These are phyloP conservation scores for Vanessa atalanta DNA, from an alignment of 1,140 invertebrate genomes.

Conservation along the genomic window DNA sequence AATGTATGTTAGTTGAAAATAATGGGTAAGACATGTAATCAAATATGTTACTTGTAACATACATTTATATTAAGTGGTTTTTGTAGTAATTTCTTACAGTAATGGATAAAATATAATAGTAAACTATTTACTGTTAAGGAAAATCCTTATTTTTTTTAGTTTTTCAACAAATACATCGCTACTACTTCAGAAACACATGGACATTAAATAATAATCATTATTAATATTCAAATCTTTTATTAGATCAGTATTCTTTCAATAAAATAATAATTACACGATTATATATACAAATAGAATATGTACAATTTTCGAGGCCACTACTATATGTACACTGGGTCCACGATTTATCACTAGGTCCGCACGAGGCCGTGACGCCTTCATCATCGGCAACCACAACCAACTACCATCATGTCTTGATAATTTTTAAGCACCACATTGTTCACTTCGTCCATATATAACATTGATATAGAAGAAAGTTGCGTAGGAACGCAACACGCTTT, in stretches of 20 bases:
- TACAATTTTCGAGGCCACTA: conserved; percentile 74
- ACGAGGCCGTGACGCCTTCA: conserved; percentile 60
- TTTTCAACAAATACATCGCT: too few relatives aligned
- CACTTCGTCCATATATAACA: conserved; percentile 96
- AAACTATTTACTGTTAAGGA: too few relatives aligned
- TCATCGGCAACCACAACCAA: conserved; percentile 96
- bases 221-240: conserved; percentile 69
- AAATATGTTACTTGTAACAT: too few relatives aligned
- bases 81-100: too few relatives aligned
- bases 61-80: too few relatives aligned
- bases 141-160: too few relatives aligned
- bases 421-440: conserved; percentile 97
- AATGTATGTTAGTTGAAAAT: too few relatives aligned
- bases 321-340: conserved; percentile 80
- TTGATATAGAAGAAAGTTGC: conserved; percentile 92
- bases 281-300: conserved; percentile 75
- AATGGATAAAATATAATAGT: too few relatives aligned
- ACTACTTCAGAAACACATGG: not conserved
- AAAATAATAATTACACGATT: conserved; percentile 79
- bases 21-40: too few relatives aligned
- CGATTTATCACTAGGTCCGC: conserved; percentile 72
- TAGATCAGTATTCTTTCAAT: conserved; percentile 74
- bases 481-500: conserved; percentile 97
- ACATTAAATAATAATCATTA: conserved; percentile 18
- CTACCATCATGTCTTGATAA: conserved; percentile 97